Conservation (phyloP, 92 coral and sea anemone genomes). For the Galaxea fascicularis region DNA sequence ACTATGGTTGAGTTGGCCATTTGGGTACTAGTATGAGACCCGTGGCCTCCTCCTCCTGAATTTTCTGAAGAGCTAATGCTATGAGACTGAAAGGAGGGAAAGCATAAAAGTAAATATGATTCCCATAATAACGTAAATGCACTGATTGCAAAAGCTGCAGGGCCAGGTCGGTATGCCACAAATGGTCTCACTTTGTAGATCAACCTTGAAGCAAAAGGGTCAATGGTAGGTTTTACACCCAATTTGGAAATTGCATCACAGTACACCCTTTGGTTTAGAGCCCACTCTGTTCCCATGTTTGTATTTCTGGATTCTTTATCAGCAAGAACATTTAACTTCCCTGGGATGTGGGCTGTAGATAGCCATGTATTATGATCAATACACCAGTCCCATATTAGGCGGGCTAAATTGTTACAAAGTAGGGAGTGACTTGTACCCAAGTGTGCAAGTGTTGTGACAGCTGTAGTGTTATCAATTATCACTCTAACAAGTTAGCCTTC, state of each 20-base stretch:
- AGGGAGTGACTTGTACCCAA: too few species aligned
- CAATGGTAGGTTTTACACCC: background rate
- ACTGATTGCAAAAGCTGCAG: too few species aligned
- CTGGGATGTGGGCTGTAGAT: constrained; percentile 59
- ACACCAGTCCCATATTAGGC: too few species aligned
- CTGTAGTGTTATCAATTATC: too few species aligned
- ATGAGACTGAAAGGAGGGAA: constrained; percentile 63
- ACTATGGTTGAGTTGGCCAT: constrained; percentile 53
- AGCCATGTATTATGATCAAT: too few species aligned
- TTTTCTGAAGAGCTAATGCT: constrained; percentile 49
- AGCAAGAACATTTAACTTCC: constrained; percentile 37
- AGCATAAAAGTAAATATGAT: constrained; percentile 61
- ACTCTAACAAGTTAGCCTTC: too few species aligned
- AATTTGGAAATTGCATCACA: constrained; percentile 18
- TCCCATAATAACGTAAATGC: constrained; percentile 45
- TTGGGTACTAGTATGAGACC: constrained; percentile 52
- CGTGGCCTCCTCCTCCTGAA: constrained; percentile 48
- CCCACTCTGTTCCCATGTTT: too few species aligned
- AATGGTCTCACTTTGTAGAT: constrained; percentile 57
- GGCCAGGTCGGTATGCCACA: too few species aligned
- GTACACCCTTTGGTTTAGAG: constrained; percentile 34
- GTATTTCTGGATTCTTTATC: constrained; percentile 56
- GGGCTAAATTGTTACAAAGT: too few species aligned
- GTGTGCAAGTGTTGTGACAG: too few species aligned
- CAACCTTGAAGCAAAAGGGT: constrained; percentile 64